Evolutionary conservation across 2,113 vertebrate genomes (phyloP).

Genomic region (Stomatorhinus ivindoensis): DNA sequence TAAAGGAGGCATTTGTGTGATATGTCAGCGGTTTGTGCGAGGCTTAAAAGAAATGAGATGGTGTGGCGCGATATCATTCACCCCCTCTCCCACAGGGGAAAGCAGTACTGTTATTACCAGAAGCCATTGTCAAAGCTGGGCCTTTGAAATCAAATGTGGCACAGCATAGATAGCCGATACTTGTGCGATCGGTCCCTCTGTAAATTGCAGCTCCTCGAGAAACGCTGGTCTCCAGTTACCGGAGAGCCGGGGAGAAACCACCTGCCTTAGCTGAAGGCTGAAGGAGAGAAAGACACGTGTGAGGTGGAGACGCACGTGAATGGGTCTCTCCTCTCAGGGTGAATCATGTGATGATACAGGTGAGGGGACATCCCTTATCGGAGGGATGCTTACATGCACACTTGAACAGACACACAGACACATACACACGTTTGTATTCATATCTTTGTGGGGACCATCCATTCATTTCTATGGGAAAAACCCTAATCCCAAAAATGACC

Average conservation of each 20-base stretch:
- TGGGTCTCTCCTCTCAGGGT: neutral
- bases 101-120: constrained; percentile 77
- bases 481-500: too few relatives aligned
- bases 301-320: neutral
- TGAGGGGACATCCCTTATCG: neutral
- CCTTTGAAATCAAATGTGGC: constrained; percentile 73
- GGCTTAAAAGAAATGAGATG: constrained; percentile 80
- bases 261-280: neutral
- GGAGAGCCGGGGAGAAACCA: constrained; percentile 28
- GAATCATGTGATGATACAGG: neutral
- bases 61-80: constrained; percentile 73
- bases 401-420: neutral
- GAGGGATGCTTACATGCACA: neutral
- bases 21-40: constrained; percentile 74
- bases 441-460: too few relatives aligned
- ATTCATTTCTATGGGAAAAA: too few relatives aligned
- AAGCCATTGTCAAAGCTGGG: constrained; percentile 71
- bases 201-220: constrained; percentile 51
- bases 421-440: neutral
- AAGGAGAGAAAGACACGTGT: neutral
- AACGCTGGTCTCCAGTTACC: constrained; percentile 66
- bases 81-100: constrained; percentile 66
- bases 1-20: constrained; percentile 85
- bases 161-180: constrained; percentile 81
- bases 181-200: constrained; percentile 76